Percentiles rank a stretch among this genome's conserved stretches.
Evolutionary conservation across 2,888 invertebrate species (phyloP).

Genomic region (Lissocephala sabroskyi): DNA sequence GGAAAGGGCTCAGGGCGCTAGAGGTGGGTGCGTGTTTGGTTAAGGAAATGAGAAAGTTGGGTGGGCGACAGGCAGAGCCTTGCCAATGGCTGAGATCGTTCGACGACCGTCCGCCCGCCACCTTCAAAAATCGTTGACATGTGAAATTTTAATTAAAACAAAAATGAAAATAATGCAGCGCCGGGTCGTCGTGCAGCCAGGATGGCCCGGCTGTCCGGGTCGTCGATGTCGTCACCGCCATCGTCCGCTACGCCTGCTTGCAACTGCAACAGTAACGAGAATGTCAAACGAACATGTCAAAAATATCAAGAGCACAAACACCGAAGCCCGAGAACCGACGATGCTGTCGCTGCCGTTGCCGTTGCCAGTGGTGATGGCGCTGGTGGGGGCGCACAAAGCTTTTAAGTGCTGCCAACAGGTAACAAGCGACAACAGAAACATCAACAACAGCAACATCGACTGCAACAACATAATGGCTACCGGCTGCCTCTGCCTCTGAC

Average conservation of each 20-base stretch:
- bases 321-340: too few relatives aligned
- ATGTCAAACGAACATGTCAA: conserved; percentile 54
- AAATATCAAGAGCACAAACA: conserved; percentile 50
- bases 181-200: too few relatives aligned
- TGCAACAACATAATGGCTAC: conserved; percentile 40
- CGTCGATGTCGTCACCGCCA: too few relatives aligned
- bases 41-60: conserved; percentile 40
- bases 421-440: conserved; percentile 17
- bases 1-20: neutral
- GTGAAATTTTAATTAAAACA: conserved; percentile 63
- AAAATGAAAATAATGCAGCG: conserved; percentile 35
- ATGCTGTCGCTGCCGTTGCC: neutral
- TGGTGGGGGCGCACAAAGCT: conserved; percentile 32
- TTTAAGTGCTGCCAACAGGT: conserved; percentile 51
- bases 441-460: too few relatives aligned
- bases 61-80: neutral
- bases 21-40: conserved; percentile 17
- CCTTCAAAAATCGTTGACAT: conserved; percentile 53
- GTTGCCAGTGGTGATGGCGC: neutral
- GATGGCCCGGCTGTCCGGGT: too few relatives aligned
- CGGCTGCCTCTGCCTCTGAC: conserved; percentile 27
- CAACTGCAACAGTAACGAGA: conserved; percentile 26
- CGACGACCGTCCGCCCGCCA: conserved; percentile 12
- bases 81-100: neutral
- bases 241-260: too few relatives aligned